These are phyloP conservation scores for Seira musarum DNA, from an alignment of 2,888 invertebrate genomes.

Conservation along the genomic window DNA sequence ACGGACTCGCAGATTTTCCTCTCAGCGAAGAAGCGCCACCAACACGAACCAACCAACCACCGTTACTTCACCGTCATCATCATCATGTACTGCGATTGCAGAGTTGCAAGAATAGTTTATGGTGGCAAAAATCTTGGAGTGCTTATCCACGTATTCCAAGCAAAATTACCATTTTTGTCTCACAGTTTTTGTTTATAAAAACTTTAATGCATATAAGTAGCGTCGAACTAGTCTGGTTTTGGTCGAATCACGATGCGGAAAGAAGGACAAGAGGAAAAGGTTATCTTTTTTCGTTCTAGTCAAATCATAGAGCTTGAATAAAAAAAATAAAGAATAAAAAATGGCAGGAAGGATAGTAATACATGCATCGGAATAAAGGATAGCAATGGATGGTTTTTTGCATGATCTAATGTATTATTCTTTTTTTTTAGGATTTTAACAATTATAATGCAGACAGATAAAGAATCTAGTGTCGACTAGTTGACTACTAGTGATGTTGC, in stretches of 20 bases:
- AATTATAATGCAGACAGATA: constrained; percentile 39
- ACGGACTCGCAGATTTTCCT: constrained; percentile 1
- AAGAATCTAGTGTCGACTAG: constrained; percentile 37
- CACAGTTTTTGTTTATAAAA: neutral
- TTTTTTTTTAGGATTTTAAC: constrained; percentile 23
- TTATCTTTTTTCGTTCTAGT: constrained; percentile 6
- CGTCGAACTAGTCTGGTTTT: neutral
- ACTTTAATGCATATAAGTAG: neutral
- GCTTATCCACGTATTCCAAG: constrained; percentile 39
- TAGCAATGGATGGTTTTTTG: constrained; percentile 16
- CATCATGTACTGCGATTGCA: too few species aligned
- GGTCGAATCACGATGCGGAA: neutral
- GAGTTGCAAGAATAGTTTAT: neutral
- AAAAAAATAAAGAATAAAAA: constrained; percentile 1
- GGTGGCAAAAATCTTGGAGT: constrained; percentile 17
- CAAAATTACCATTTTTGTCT: constrained; percentile 44
- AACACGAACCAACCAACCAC: neutral
- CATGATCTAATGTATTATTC: constrained; percentile 25
- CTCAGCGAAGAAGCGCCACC: neutral
- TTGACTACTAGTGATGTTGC: constrained; percentile 40
- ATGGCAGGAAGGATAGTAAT: constrained; percentile 7
- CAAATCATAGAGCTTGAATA: neutral
- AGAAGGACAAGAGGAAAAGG: constrained; percentile 10
- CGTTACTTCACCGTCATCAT: too few species aligned
- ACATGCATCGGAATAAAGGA: constrained; percentile 6